Base-by-base conservation (phyloP, 2,888 invertebrate species). In the Pseudoips prasinana region DNA sequence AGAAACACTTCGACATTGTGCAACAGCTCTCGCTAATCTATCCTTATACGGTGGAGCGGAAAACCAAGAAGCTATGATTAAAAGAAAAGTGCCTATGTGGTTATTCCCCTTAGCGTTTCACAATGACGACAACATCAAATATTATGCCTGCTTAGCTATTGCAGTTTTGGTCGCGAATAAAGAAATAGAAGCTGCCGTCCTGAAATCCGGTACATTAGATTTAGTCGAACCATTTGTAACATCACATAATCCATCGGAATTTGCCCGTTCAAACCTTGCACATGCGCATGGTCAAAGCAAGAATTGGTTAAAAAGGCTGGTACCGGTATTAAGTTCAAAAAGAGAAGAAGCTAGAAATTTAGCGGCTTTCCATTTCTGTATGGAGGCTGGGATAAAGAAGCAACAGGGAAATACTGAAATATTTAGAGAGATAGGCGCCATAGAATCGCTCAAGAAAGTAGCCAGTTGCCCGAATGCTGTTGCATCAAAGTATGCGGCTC, bases 351-450 rank as follows among this genome's bases (percentile, higher is more conserved):
- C 99, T 0, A 92, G 98, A 63, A 98, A 97, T 73, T 86, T 99
- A 58, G 99, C 98, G 2, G 98, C 99, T 19, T 99, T 99, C 76
- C 99, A 99, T 73, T 96, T 98, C 77, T 98, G 98, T 70, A 98
- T 99, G 98, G 99, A 99, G 82, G 98, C 99, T 7, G 97, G 97
- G 20, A 98, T 99, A 33, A 99, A 99, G 77, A 96, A 97, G 62
- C 94, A 95, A 60, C 97, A 97, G 76, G 95, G 95, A 2, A 96
- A 96, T 47, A 96, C 96, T 0, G 94, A 94, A 75, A 95, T 98
- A 64, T 98, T 98, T 74, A 91, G 94, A 42, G 96, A 97, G 80
- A 98, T 99, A 52, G 97, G 96, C 32, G 98, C 98, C 0, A 95
- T 99, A 46, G 97, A 97, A 62, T 95, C 98, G 0, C 89, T 99